These are phyloP conservation scores for Aplochiton taeniatus DNA, from an alignment of 2,797 vertebrate genomes.

Conservation along the genomic window DNA sequence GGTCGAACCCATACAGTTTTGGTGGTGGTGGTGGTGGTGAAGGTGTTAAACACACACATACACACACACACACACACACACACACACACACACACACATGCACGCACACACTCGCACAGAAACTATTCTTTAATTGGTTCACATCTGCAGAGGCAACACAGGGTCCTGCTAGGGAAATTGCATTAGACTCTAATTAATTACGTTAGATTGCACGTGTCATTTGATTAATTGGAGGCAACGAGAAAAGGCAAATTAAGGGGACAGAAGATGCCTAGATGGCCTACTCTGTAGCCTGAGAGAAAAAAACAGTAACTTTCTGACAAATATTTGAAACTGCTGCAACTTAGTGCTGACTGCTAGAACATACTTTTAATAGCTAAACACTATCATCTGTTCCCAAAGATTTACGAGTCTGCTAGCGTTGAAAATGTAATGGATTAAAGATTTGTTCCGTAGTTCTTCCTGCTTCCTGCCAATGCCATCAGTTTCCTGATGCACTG, in stretches of 20 bases:
- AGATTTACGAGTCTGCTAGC: neutral
- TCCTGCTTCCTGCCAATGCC: neutral
- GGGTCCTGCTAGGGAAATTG: too few relatives aligned
- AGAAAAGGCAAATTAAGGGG: neutral
- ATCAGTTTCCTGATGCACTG: neutral
- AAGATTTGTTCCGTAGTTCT: neutral
- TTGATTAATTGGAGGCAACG: neutral
- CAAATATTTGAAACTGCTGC: too few relatives aligned
- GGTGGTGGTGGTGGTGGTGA: neutral
- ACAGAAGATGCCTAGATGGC: too few relatives aligned
- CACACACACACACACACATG: neutral
- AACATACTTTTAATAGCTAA: neutral
- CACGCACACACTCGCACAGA: neutral
- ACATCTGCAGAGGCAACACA: neutral
- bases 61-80: neutral
- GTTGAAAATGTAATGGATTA: neutral
- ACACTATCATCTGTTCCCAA: neutral
- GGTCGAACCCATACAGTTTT: constrained; percentile 14
- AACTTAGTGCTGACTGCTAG: too few relatives aligned
- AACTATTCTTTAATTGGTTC: neutral
- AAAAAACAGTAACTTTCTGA: too few relatives aligned
- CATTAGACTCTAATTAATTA: neutral
- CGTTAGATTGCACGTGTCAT: neutral
- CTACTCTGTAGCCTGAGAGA: too few relatives aligned
- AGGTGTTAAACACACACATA: constrained; percentile 30